phyloP scores from a whole-genome alignment of 1,140 invertebrate species.

The Atta texana region DNA sequence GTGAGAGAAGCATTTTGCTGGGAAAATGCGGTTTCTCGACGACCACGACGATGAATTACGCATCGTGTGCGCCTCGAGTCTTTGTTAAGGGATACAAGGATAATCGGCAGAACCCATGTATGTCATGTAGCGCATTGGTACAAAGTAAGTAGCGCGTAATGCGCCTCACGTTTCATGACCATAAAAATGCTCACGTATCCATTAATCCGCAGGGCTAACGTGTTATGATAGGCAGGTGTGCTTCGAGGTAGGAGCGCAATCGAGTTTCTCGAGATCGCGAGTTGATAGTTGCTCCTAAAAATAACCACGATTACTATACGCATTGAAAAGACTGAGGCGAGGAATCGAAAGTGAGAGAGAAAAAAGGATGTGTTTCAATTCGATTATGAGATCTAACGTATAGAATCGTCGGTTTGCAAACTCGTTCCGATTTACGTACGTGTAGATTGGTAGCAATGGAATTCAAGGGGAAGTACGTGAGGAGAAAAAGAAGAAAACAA shows the following conservation, averaged over 20 bases:
- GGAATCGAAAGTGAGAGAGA: slow-evolving; percentile 10
- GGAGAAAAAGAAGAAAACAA: background rate
- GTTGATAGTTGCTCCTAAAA: slow-evolving; percentile 53
- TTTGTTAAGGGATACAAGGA: slow-evolving; percentile 54
- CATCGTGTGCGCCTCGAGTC: slow-evolving; percentile 25
- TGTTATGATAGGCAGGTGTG: slow-evolving; percentile 66
- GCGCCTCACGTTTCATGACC: slow-evolving; percentile 44
- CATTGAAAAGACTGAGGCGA: background rate
- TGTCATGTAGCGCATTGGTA: slow-evolving; percentile 40
- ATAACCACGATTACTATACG: slow-evolving; percentile 36
- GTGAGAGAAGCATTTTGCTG: slow-evolving; percentile 55
- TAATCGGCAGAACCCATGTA: slow-evolving; percentile 43
- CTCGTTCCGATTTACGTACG: slow-evolving; percentile 1
- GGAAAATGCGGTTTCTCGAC: slow-evolving; percentile 47
- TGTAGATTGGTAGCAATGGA: slow-evolving; percentile 17
- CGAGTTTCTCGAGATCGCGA: slow-evolving; percentile 45
- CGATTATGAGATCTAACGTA: slow-evolving; percentile 28
- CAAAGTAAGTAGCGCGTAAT: slow-evolving; percentile 60
- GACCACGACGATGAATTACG: slow-evolving; percentile 53
- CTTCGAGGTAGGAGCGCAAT: slow-evolving; percentile 42
- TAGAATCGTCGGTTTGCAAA: slow-evolving; percentile 25
- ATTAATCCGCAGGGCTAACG: slow-evolving; percentile 67
- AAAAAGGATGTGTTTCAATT: slow-evolving; percentile 34
- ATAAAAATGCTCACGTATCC: slow-evolving; percentile 49
- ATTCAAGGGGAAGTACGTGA: background rate